Evolutionary conservation across 2,113 vertebrate genomes (phyloP).

Genomic region (Clarias batrachus): DNA sequence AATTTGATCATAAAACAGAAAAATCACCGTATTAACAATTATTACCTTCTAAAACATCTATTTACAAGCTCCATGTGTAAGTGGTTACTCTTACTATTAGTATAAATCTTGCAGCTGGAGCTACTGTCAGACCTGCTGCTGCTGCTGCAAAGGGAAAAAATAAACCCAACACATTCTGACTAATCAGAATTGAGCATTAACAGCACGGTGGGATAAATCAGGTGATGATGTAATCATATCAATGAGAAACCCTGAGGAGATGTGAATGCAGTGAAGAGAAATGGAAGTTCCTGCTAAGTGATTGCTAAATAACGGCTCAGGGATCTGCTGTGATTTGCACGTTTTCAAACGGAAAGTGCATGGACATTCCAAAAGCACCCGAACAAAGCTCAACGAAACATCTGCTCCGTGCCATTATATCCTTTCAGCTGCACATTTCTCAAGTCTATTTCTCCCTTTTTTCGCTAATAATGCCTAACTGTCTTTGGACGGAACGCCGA

Average conservation of each 20-base stretch:
- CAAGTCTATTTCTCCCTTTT: background rate
- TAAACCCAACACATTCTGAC: background rate
- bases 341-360: background rate
- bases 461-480: background rate
- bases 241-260: background rate
- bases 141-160: background rate
- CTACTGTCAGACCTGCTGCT: background rate
- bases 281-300: background rate
- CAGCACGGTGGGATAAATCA: background rate
- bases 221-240: background rate
- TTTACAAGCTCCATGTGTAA: background rate
- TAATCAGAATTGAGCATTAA: background rate
- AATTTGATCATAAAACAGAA: background rate
- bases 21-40: background rate
- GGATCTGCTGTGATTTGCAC: background rate
- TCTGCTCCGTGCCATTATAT: background rate
- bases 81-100: background rate
- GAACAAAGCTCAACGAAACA: background rate
- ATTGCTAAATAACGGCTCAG: background rate
- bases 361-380: too few relatives aligned
- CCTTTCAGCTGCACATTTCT: background rate
- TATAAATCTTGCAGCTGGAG: background rate
- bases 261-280: background rate
- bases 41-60: background rate
- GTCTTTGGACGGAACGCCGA: background rate